Evolutionary conservation across 2,113 vertebrate species (phyloP).

Genomic region (Calonectris borealis): DNA sequence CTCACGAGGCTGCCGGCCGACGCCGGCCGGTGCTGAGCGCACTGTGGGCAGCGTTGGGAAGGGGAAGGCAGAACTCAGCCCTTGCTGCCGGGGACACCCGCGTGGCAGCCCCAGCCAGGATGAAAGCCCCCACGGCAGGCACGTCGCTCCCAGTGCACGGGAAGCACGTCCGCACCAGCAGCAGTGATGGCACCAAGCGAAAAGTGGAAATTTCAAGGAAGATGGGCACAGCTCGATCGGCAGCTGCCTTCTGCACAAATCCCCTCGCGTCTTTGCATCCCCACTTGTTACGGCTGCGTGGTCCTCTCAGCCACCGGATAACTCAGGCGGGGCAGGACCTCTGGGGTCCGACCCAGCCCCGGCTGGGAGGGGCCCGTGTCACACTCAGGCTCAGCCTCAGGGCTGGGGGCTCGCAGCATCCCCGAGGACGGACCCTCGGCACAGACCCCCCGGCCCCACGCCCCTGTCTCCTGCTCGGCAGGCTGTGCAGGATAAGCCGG

Average conservation of each 20-base stretch:
- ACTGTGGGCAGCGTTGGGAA: background rate
- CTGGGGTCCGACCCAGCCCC: background rate
- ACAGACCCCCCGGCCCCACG: background rate
- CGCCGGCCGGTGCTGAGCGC: background rate
- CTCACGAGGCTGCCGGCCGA: background rate
- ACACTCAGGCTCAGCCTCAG: background rate
- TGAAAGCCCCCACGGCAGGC: background rate
- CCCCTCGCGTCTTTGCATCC: background rate
- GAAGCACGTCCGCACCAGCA: background rate
- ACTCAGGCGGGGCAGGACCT: background rate
- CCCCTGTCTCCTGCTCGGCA: background rate
- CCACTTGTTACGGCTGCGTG: too few species aligned
- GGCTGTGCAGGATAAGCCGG: slow-evolving; percentile 64
- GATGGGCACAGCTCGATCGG: fast-evolving
- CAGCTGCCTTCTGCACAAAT: background rate
- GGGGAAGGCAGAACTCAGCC: background rate
- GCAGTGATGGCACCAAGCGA: fast-evolving
- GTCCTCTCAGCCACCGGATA: too few species aligned
- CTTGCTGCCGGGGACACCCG: background rate
- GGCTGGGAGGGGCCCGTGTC: background rate
- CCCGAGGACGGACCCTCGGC: fast-evolving
- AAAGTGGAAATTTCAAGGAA: background rate
- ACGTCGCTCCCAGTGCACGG: fast-evolving
- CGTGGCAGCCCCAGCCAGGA: fast-evolving
- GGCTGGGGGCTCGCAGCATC: background rate